A percentile compares a stretch with the other conserved stretches of the same genome.
These are phyloP conservation scores for Campylorhamphus procurvoides DNA, from an alignment of 2,113 vertebrate species.

Conservation along the genomic window DNA sequence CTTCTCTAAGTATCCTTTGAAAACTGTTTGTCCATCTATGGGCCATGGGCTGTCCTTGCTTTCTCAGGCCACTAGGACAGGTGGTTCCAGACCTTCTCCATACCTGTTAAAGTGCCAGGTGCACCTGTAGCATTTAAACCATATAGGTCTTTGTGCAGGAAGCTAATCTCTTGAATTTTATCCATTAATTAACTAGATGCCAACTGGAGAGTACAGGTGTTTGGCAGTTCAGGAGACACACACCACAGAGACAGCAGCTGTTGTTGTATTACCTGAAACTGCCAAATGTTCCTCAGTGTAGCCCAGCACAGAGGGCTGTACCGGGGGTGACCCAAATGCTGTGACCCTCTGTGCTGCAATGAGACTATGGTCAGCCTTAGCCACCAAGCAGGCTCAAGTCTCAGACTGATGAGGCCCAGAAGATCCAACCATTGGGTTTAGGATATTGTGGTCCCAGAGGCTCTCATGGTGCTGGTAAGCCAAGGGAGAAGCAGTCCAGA, in stretches of 20 bases:
- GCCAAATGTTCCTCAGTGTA: constrained; percentile 13
- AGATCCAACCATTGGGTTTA: background rate
- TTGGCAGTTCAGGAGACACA: constrained; percentile 31
- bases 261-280: constrained; percentile 21
- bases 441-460: fast-evolving
- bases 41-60: background rate
- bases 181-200: constrained; percentile 40
- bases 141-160: background rate
- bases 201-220: constrained; percentile 60
- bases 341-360: background rate
- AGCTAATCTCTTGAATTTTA: constrained; percentile 42
- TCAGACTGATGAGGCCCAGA: background rate
- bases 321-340: background rate
- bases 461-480: background rate
- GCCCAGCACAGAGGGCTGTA: background rate
- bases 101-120: background rate
- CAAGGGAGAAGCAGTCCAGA: background rate
- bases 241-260: constrained; percentile 52
- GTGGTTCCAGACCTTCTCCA: background rate
- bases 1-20: background rate
- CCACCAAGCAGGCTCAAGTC: background rate
- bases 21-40: background rate
- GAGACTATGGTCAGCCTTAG: background rate
- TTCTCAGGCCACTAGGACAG: background rate
- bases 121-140: constrained; percentile 9